Percentiles rank a stretch among this genome's conserved stretches.
phyloP scores from a whole-genome alignment of 2,888 invertebrate species.

The Entomobrya multifasciata region DNA sequence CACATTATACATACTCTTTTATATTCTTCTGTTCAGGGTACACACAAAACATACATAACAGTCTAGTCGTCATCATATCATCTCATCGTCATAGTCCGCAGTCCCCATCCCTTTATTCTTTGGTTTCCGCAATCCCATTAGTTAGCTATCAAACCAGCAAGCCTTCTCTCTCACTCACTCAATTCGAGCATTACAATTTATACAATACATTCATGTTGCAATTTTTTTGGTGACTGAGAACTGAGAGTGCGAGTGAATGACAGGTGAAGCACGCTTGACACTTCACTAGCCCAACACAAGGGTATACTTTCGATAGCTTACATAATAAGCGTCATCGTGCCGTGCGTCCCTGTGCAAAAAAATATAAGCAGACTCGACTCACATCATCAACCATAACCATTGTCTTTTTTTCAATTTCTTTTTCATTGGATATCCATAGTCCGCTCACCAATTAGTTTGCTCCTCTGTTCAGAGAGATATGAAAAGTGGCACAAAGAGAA shows the following conservation, averaged over 20 bases:
- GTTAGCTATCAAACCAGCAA: neutral
- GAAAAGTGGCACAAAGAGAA: conserved; percentile 6
- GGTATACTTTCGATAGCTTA: conserved; percentile 37
- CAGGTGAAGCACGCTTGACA: conserved; percentile 60
- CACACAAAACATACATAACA: conserved; percentile 17
- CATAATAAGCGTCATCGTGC: neutral
- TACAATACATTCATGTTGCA: neutral
- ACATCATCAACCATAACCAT: conserved; percentile 17
- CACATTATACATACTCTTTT: neutral
- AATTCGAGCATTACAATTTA: conserved; percentile 32
- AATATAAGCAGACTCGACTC: neutral
- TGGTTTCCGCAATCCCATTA: conserved; percentile 58
- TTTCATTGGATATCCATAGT: conserved; percentile 1
- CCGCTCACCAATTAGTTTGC: conserved; percentile 27
- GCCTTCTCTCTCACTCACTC: conserved; percentile 34
- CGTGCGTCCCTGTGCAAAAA: conserved; percentile 4
- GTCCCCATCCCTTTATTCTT: conserved; percentile 20
- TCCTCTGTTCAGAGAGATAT: neutral
- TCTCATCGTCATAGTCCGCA: conserved; percentile 16
- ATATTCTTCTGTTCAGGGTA: neutral
- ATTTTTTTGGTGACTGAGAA: conserved; percentile 50
- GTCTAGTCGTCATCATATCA: neutral
- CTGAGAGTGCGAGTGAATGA: conserved; percentile 59
- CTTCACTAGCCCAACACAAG: conserved; percentile 41
- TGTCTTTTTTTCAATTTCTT: conserved; percentile 14